These are phyloP conservation scores for Drosophila subpulchrella DNA, from an alignment of 1,140 invertebrate species.

Conservation along the genomic window DNA sequence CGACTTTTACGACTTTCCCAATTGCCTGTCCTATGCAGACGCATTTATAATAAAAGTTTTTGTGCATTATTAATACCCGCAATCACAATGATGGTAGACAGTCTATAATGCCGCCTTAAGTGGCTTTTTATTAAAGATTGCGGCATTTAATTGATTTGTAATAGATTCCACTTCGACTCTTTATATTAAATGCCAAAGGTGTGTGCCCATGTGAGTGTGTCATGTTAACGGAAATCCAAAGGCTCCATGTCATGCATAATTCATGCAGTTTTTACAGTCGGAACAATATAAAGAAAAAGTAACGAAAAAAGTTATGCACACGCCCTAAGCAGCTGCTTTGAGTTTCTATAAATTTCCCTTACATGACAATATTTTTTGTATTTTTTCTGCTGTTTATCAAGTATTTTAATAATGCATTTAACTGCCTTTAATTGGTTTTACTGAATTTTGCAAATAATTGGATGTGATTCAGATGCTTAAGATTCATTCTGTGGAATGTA, in stretches of 20 bases:
- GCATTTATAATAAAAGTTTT: conserved; percentile 61
- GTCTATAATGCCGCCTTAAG: conserved; percentile 65
- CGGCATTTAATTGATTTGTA: conserved; percentile 81
- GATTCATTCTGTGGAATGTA: conserved; percentile 27
- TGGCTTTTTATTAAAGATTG: conserved; percentile 76
- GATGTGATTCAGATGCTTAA: conserved; percentile 46
- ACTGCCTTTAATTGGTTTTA: conserved; percentile 61
- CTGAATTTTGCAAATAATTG: conserved; percentile 28
- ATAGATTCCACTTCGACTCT: conserved; percentile 56
- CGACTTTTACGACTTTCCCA: conserved; percentile 68
- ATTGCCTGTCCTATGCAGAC: conserved; percentile 52
- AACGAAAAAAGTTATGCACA: conserved; percentile 32
- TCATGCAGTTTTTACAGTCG: conserved; percentile 64
- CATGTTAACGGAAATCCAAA: conserved; percentile 74
- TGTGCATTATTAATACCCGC: conserved; percentile 55
- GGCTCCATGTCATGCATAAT: conserved; percentile 73
- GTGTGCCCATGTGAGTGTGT: conserved; percentile 57
- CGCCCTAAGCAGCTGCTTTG: conserved; percentile 42
- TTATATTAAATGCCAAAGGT: conserved; percentile 48
- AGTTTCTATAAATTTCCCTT: conserved; percentile 21
- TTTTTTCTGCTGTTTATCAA: conserved; percentile 8
- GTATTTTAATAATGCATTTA: conserved; percentile 26
- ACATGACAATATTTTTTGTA: conserved; percentile 3
- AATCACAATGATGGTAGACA: conserved; percentile 46
- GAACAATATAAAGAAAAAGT: conserved; percentile 33